phyloP scores from a whole-genome alignment of 92 coral and sea anemone genomes.

The Palythoa caribaeorum region DNA sequence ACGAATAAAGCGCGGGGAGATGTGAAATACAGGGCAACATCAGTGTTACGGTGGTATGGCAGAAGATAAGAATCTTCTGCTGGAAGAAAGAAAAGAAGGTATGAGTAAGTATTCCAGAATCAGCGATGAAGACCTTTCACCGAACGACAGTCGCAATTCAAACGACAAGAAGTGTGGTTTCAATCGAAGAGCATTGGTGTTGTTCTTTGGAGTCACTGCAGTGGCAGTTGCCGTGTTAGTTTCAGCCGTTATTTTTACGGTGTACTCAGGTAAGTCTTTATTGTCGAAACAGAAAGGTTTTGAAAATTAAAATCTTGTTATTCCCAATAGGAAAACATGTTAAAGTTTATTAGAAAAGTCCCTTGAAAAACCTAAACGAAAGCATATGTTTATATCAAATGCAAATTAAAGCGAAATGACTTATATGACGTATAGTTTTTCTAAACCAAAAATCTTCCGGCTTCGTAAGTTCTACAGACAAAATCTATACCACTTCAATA shows the following conservation, averaged over 20 bases:
- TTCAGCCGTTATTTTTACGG: conserved; percentile 65
- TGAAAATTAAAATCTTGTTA: not conserved
- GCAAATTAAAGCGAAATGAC: conserved; percentile 6
- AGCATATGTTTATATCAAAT: conserved; percentile 32
- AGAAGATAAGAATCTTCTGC: conserved; percentile 26
- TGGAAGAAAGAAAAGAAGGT: conserved; percentile 29
- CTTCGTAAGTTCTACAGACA: not conserved
- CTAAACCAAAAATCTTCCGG: not conserved
- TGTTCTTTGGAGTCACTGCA: conserved; percentile 66
- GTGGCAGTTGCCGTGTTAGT: conserved; percentile 66
- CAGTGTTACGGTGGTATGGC: not conserved
- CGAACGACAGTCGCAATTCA: not conserved
- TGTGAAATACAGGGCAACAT: conserved; percentile 22
- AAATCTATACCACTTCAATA: not conserved
- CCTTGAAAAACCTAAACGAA: not conserved
- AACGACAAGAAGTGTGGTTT: conserved; percentile 37
- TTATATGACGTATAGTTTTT: not conserved
- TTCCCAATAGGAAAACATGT: not conserved
- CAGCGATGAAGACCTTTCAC: conserved; percentile 10
- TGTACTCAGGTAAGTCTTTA: conserved; percentile 66
- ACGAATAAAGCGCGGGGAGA: too few species aligned
- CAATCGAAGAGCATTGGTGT: conserved; percentile 72
- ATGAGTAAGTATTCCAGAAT: conserved; percentile 44
- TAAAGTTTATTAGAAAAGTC: not conserved
- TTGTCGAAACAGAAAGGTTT: not conserved